These are phyloP conservation scores for Pygoscelis adeliae DNA, from an alignment of 2,113 vertebrate species.

Conservation along the genomic window DNA sequence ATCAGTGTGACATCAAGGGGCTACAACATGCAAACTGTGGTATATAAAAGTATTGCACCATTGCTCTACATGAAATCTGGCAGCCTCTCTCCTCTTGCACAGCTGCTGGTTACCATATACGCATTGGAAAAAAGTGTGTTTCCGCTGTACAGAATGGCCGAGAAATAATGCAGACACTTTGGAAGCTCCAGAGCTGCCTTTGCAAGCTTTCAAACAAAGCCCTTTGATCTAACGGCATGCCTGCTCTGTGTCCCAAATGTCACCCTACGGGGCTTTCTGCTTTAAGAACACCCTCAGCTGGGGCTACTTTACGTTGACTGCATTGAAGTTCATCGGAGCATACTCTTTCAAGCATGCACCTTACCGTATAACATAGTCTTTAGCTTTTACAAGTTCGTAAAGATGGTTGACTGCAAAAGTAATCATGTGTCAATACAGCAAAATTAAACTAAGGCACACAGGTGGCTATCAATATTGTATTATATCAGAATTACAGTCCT, in stretches of 20 bases:
- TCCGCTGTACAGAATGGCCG: slow-evolving; percentile 41
- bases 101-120: background rate
- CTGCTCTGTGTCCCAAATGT: slow-evolving; percentile 1
- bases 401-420: slow-evolving; percentile 15
- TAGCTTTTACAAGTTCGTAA: slow-evolving; percentile 34
- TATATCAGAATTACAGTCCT: slow-evolving; percentile 64
- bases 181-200: background rate
- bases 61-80: background rate
- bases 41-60: background rate
- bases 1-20: background rate
- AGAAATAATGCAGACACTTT: background rate
- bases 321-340: slow-evolving; percentile 18
- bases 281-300: slow-evolving; percentile 22
- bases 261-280: background rate
- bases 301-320: background rate
- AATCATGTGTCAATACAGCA: slow-evolving; percentile 21
- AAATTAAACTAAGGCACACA: slow-evolving; percentile 48
- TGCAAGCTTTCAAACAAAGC: slow-evolving; percentile 10
- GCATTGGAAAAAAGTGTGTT: background rate
- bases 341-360: background rate
- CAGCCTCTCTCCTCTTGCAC: background rate
- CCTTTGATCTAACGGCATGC: slow-evolving; percentile 1
- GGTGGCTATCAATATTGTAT: slow-evolving; percentile 59
- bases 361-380: background rate
- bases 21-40: slow-evolving; percentile 6